Evolutionary conservation across 2,797 vertebrate species (phyloP).

Genomic region (Acrossocheilus wenchowensis): DNA sequence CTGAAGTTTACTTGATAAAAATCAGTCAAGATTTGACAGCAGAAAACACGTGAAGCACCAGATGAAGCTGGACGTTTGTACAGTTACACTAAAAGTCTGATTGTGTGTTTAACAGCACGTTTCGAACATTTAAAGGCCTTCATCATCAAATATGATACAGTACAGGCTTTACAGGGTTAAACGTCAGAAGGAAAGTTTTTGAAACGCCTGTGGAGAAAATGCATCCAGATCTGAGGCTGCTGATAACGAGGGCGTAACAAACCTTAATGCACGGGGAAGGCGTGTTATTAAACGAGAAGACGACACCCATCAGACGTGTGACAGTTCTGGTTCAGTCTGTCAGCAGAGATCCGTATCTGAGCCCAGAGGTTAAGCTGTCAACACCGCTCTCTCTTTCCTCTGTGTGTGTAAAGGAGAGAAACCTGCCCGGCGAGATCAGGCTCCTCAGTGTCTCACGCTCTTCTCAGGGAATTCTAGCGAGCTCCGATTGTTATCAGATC

Average conservation of each 20-base stretch:
- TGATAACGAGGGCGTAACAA: background rate
- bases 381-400: constrained; percentile 25
- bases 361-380: constrained; percentile 44
- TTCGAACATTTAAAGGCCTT: background rate
- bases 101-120: background rate
- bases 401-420: constrained; percentile 25
- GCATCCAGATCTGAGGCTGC: background rate
- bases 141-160: background rate
- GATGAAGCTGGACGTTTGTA: too few relatives aligned
- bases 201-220: background rate
- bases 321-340: constrained; percentile 38
- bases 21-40: too few relatives aligned
- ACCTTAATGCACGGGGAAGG: background rate
- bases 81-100: too few relatives aligned
- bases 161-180: background rate
- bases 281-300: constrained; percentile 47
- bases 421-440: constrained; percentile 55
- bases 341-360: constrained; percentile 47
- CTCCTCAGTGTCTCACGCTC: constrained; percentile 72
- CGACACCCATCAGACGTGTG: constrained; percentile 53
- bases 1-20: background rate
- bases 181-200: background rate
- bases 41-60: too few relatives aligned
- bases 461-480: constrained; percentile 66
- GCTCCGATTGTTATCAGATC: constrained; percentile 75